A percentile compares a stretch with the other conserved stretches of the same genome.
Conservation (phyloP, 2,888 invertebrate genomes). For the Boloria selene region DNA sequence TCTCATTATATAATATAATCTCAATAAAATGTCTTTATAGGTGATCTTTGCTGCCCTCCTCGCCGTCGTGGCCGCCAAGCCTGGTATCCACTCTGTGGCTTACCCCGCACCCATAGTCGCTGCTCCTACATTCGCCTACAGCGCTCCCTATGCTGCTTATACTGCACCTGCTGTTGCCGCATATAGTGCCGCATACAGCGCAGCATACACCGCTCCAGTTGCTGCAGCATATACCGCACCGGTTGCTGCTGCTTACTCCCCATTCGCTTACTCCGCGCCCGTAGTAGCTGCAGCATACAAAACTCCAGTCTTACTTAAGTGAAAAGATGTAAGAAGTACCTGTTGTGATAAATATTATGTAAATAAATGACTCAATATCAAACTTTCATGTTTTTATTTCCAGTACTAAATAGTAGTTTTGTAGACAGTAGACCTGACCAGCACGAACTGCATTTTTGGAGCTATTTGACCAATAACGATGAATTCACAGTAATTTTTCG, state of each 20-base stretch:
- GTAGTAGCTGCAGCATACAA: slow-evolving; percentile 48
- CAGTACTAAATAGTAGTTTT: background rate
- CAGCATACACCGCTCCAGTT: slow-evolving; percentile 52
- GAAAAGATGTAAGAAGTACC: slow-evolving; percentile 2
- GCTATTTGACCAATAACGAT: no score
- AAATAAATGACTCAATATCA: slow-evolving; percentile 17
- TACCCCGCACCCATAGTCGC: slow-evolving; percentile 50
- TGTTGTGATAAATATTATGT: background rate
- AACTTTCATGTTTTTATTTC: background rate
- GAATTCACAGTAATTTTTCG: no score
- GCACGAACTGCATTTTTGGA: no score
- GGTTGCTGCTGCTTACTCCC: slow-evolving; percentile 45
- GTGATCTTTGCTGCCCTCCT: slow-evolving; percentile 64
- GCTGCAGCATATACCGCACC: slow-evolving; percentile 51
- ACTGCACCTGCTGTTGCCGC: slow-evolving; percentile 45
- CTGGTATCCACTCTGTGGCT: slow-evolving; percentile 65
- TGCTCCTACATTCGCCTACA: slow-evolving; percentile 63
- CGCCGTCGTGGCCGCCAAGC: slow-evolving; percentile 69
- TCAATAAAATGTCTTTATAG: slow-evolving; percentile 47
- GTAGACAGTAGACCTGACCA: no score
- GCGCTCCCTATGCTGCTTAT: slow-evolving; percentile 56
- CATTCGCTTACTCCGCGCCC: slow-evolving; percentile 38
- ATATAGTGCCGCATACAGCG: slow-evolving; percentile 51
- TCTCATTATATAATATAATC: no score
- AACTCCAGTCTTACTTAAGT: slow-evolving; percentile 41